Evolutionary conservation across 1,140 invertebrate genomes (phyloP).

Genomic region (Theocolax elegans): DNA sequence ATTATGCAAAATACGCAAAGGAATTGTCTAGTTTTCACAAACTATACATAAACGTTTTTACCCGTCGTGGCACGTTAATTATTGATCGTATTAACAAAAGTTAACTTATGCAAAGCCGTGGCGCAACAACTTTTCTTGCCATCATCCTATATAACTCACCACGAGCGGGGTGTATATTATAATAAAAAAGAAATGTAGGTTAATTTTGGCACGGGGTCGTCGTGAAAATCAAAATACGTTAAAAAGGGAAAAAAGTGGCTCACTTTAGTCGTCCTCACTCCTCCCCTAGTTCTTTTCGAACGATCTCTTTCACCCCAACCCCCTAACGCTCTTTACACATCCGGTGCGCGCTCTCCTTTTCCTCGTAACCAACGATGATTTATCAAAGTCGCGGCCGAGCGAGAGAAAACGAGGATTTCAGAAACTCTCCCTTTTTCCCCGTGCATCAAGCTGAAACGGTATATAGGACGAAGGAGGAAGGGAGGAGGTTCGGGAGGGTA

Average conservation of each 20-base stretch:
- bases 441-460: background rate
- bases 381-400: constrained; percentile 35
- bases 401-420: background rate
- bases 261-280: constrained; percentile 20
- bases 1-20: no score
- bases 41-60: no score
- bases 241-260: constrained; percentile 13
- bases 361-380: constrained; percentile 33
- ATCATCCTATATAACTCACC: no score
- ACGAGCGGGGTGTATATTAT: no score
- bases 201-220: constrained; percentile 19
- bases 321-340: background rate
- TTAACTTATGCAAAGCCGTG: no score
- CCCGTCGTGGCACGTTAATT: no score
- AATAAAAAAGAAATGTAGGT: constrained; percentile 25
- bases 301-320: background rate
- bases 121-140: no score
- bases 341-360: background rate
- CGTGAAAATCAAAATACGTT: constrained; percentile 34
- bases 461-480: background rate
- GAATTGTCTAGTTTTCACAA: no score
- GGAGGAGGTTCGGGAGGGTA: background rate
- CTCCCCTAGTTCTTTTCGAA: background rate
- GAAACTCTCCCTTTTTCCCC: constrained; percentile 23
- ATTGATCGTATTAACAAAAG: no score